phyloP scores from a whole-genome alignment of 2,888 invertebrate species.

The Nemapogon koenigi region DNA sequence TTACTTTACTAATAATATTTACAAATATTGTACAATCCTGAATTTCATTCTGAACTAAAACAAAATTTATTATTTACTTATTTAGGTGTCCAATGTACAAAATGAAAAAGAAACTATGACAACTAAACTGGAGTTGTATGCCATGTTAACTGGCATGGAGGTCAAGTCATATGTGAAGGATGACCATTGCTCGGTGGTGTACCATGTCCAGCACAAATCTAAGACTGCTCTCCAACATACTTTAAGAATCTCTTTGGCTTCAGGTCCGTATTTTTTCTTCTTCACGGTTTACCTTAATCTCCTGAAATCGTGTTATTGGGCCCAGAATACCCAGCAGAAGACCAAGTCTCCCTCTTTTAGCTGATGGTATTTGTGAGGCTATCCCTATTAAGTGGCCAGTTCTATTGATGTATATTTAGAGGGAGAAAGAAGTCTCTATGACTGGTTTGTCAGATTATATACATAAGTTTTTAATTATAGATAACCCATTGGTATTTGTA shows the following conservation, averaged over 20 bases:
- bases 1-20: neutral
- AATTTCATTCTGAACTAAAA: neutral
- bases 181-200: constrained; percentile 41
- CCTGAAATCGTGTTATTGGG: too few species aligned
- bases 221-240: constrained; percentile 35
- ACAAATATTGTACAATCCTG: neutral
- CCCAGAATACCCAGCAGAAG: too few species aligned
- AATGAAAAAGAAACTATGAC: constrained; percentile 31
- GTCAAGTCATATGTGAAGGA: constrained; percentile 37
- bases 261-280: neutral
- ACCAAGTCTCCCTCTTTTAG: too few species aligned
- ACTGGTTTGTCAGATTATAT: too few species aligned
- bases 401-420: too few species aligned
- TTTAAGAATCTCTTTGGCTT: constrained; percentile 26
- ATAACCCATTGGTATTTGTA: too few species aligned
- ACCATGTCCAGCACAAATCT: constrained; percentile 39
- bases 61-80: neutral
- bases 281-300: too few species aligned
- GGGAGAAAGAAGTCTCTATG: too few species aligned
- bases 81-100: constrained; percentile 18
- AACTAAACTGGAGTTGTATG: constrained; percentile 30
- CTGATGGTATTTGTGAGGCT: too few species aligned
- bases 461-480: too few species aligned
- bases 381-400: too few species aligned
- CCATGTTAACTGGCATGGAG: constrained; percentile 40